A percentile compares a stretch with the other conserved stretches of the same genome.
phyloP scores from a whole-genome alignment of 2,888 invertebrate species.

The Eupithecia subumbrata region DNA sequence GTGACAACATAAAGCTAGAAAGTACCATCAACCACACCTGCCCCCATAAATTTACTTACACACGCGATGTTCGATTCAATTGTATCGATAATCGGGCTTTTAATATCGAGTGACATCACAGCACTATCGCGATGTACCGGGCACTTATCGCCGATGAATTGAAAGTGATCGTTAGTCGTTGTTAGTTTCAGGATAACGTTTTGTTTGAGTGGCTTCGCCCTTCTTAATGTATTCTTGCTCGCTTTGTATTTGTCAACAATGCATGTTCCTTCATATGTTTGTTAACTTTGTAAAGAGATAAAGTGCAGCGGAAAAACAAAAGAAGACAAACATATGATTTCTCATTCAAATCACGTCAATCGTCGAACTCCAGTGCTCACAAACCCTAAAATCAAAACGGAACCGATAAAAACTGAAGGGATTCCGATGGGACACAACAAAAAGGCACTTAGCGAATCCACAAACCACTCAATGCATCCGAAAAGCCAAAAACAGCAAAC shows the following conservation, averaged over 20 bases:
- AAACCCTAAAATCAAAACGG: conserved; percentile 24
- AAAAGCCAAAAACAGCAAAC: conserved; percentile 62
- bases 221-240: not conserved
- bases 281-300: not conserved
- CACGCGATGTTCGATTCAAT: conserved; percentile 72
- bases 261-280: not conserved
- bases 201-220: conserved; percentile 15
- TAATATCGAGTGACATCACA: conserved; percentile 57
- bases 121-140: conserved; percentile 61
- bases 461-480: conserved; percentile 65
- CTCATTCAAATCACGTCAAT: conserved; percentile 13
- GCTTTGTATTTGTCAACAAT: not conserved
- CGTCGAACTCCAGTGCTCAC: conserved; percentile 15
- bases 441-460: conserved; percentile 69
- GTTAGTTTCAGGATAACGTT: conserved; percentile 32
- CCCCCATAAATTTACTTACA: conserved; percentile 50
- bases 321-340: not conserved
- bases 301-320: not conserved
- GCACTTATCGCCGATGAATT: conserved; percentile 61
- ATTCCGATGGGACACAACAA: conserved; percentile 44
- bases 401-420: conserved; percentile 32
- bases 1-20: conserved; percentile 47
- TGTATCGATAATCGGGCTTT: conserved; percentile 68
- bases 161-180: conserved; percentile 56
- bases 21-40: conserved; percentile 58